Evolutionary conservation across 2,797 vertebrate genomes (phyloP), one percentile per base, ranked within the genome.

Genomic region (Xenops minutus): DNA sequence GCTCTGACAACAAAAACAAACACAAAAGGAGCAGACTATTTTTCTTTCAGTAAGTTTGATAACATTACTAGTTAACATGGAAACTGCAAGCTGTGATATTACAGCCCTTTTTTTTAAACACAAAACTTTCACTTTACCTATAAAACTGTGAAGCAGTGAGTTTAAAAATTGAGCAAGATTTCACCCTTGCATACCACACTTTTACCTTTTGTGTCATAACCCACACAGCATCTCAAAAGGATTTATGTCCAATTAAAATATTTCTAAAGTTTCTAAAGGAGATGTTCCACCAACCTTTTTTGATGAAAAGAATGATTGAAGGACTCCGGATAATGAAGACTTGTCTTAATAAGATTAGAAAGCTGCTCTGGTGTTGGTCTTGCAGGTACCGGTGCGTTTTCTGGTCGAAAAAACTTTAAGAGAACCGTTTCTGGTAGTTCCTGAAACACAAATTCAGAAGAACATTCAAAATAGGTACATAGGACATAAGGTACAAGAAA

Each of bases 311-410:
- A 97, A 85, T 99, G 99, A 94, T 96, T 98, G 97, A 98, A 99
- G 67, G 98, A 99, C 93, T 99, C 99, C 20, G 99, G 99, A 96
- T 99, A 99, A 97, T 98, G 98, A 96, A 99, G 98, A 95, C 98
- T 99, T 37, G 98, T 99, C 97, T 99, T 99, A 96, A 99, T 98
- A 74, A 99, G 98, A 85, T 98, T 99, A 88, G 99, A 99, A 88
- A 99, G 98, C 88, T 99, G 98, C 64, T 99, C 99, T 84, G 98
- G 96, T 12, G 98, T 98, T 49, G 99, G 98, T 86, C 96, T 98
- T 81, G 96, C 88, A 30, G 98, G 96, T 93, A 98, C 98, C 37
- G 98, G 95, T 71, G 98, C 97, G 41, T 97, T 97, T 91, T 99
- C 99, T 8, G 99, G 97, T 77, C 98, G 99, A 93, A 96, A 97